phyloP scores from a whole-genome alignment of 2,888 invertebrate species.

The Fissipunctia ypsillon region DNA sequence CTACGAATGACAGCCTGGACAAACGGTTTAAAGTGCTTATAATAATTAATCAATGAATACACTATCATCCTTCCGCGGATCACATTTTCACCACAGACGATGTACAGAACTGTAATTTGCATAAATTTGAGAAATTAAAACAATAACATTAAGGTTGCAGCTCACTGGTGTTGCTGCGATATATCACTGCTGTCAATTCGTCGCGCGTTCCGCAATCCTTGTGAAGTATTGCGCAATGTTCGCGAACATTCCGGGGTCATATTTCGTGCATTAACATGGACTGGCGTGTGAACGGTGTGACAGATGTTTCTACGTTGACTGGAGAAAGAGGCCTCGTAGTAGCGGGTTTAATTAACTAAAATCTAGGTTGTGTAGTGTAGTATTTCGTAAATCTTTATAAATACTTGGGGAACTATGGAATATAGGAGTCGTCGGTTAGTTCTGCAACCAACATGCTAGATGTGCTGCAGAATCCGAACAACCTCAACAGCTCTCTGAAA shows the following conservation, averaged over 20 bases:
- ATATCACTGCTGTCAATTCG: conserved; percentile 50
- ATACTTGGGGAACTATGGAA: no score
- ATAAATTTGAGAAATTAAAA: background rate
- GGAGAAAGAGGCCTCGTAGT: background rate
- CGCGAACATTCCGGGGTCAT: conserved; percentile 40
- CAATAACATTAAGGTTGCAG: conserved; percentile 1
- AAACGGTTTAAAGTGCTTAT: no score
- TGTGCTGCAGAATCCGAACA: background rate
- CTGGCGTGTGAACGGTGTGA: conserved; percentile 26
- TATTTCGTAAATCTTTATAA: no score
- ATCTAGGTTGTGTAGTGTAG: no score
- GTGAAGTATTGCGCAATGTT: conserved; percentile 47
- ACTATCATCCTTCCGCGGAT: no score
- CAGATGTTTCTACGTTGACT: conserved; percentile 35
- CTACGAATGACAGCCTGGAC: no score
- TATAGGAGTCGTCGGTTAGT: no score
- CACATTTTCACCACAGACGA: background rate
- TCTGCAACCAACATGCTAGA: no score
- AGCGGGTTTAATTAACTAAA: no score
- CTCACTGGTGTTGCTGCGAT: conserved; percentile 30
- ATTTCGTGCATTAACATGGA: conserved; percentile 38
- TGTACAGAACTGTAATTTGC: background rate
- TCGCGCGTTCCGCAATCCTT: conserved; percentile 39
- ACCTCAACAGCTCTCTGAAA: no score
- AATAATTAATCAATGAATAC: no score